Percentiles rank a stretch among this genome's conserved stretches.
These are phyloP conservation scores for Protaetia brevitarsis DNA, from an alignment of 1,140 invertebrate genomes.

Conservation along the genomic window DNA sequence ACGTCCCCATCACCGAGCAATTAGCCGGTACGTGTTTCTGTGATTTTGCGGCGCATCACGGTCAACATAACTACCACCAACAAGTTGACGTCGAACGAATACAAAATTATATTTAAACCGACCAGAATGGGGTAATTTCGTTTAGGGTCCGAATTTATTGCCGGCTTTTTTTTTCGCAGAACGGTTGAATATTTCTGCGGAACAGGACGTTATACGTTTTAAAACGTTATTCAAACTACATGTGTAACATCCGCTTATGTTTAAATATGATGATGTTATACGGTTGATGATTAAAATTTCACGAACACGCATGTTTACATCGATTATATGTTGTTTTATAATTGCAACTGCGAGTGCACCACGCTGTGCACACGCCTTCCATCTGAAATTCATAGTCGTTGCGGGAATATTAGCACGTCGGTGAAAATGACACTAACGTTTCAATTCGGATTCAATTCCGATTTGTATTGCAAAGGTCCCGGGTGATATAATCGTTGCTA, in stretches of 20 bases:
- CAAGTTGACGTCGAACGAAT: conserved; percentile 20
- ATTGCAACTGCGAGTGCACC: neutral
- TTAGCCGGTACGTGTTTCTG: conserved; percentile 21
- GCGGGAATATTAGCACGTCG: neutral
- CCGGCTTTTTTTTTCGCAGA: neutral
- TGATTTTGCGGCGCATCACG: conserved; percentile 15
- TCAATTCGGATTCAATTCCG: neutral
- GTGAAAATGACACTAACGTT: conserved; percentile 12
- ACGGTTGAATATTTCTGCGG: neutral
- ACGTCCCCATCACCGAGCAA: conserved; percentile 21
- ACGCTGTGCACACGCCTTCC: neutral
- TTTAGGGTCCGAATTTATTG: conserved; percentile 4
- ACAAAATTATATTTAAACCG: conserved; percentile 23
- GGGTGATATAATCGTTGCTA: neutral
- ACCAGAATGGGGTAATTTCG: conserved; percentile 12
- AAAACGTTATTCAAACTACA: no score
- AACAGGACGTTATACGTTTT: neutral
- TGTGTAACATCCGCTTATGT: no score
- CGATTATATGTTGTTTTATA: no score
- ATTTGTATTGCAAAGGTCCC: neutral
- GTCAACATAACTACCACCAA: conserved; percentile 18
- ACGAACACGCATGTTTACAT: neutral
- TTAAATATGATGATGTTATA: no score
- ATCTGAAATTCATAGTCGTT: neutral
- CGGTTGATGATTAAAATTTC: no score